A percentile compares a stretch with the other conserved stretches of the same genome.
Evolutionary conservation across 2,113 vertebrate species (phyloP).

Genomic region (Alligator mississippiensis): DNA sequence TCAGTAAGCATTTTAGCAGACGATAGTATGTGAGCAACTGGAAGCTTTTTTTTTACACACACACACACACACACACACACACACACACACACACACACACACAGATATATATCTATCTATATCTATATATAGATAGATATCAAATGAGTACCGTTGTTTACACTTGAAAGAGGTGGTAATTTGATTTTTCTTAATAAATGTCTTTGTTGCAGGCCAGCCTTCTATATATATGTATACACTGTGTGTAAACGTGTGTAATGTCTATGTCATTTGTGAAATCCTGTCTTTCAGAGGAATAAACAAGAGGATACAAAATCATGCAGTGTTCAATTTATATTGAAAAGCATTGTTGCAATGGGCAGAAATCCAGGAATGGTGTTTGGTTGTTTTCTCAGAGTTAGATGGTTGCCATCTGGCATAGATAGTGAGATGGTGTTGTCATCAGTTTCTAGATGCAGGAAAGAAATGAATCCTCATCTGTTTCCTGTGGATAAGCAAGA

Average conservation of each 20-base stretch:
- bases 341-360: constrained; percentile 87
- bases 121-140: no score
- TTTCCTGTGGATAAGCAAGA: constrained; percentile 99
- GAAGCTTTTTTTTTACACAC: neutral
- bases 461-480: constrained; percentile 96
- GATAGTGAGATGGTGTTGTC: constrained; percentile 92
- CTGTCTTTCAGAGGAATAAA: constrained; percentile 28
- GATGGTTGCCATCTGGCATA: constrained; percentile 90
- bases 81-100: neutral
- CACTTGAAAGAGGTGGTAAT: neutral
- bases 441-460: constrained; percentile 95
- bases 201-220: neutral
- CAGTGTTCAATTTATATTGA: constrained; percentile 73
- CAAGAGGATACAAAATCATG: constrained; percentile 59
- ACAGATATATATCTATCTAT: no score
- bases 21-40: neutral
- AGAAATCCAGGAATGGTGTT: constrained; percentile 89
- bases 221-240: neutral
- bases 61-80: no score
- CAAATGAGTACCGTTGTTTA: neutral
- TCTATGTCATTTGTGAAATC: constrained; percentile 7
- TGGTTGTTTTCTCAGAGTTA: constrained; percentile 88
- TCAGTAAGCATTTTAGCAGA: constrained; percentile 20
- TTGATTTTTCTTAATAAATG: neutral
- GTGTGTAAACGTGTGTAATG: neutral